A percentile compares a stretch with the other conserved stretches of the same genome.
Evolutionary conservation across 2,797 vertebrate species (phyloP).

Genomic region (Cynopterus sphinx): DNA sequence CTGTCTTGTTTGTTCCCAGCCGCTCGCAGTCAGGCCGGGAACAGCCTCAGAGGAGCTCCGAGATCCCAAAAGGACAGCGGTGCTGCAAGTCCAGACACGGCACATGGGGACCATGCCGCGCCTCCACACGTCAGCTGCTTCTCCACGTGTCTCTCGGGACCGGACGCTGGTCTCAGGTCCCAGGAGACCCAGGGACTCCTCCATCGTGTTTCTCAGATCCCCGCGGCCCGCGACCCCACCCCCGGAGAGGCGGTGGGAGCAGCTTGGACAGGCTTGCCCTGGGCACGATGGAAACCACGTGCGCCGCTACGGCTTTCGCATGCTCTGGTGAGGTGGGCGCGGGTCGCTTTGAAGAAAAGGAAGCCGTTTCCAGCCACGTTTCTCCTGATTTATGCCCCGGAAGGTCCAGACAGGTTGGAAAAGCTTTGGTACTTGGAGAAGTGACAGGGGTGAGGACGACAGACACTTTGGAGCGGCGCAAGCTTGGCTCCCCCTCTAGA

Average conservation of each 20-base stretch:
- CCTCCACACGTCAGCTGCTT: neutral
- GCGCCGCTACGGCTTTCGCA: conserved; percentile 67
- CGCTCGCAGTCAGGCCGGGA: neutral
- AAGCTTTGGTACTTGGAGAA: conserved; percentile 89
- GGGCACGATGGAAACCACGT: conserved; percentile 82
- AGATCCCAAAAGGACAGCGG: conserved; percentile 52
- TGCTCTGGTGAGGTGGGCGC: conserved; percentile 66
- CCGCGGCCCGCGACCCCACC: neutral
- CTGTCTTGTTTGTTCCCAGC: conserved; percentile 54
- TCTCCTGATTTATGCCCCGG: conserved; percentile 91
- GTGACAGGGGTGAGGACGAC: conserved; percentile 43
- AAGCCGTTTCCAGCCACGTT: conserved; percentile 85
- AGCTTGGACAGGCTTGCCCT: conserved; percentile 5
- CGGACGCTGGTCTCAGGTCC: neutral
- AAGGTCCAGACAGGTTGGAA: conserved; percentile 85
- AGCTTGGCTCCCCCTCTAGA: conserved; percentile 81
- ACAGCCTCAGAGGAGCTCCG: neutral
- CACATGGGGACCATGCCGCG: neutral
- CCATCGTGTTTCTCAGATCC: neutral
- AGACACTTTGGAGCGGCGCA: too few relatives aligned
- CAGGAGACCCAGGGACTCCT: neutral
- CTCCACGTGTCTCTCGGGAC: neutral
- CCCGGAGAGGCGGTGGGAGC: neutral
- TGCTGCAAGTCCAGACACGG: conserved; percentile 42
- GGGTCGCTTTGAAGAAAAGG: conserved; percentile 83